phyloP scores from a whole-genome alignment of 2,888 invertebrate species.

The Nephrotoma guestfalica region DNA sequence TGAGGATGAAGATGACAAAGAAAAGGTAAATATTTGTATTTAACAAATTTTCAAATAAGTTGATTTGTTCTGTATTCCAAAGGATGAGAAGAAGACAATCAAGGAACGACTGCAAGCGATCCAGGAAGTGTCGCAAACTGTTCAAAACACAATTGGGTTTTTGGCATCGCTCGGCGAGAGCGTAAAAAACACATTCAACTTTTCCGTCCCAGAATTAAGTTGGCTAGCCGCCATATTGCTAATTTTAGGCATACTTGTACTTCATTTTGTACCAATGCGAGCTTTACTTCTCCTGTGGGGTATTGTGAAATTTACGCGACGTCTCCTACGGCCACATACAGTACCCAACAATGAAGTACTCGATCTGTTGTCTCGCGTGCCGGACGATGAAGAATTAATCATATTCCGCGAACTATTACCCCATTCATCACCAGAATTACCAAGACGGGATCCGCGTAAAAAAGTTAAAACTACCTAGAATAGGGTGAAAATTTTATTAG shows the following conservation, averaged over 20 bases:
- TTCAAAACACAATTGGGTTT: conserved; percentile 90
- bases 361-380: conserved; percentile 87
- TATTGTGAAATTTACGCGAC: conserved; percentile 87
- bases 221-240: conserved; percentile 76
- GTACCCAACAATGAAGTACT: conserved; percentile 95
- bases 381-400: conserved; percentile 75
- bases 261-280: conserved; percentile 80
- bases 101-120: conserved; percentile 89
- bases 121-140: conserved; percentile 92
- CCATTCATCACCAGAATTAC: conserved; percentile 9
- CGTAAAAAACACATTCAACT: conserved; percentile 91
- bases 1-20: conserved; percentile 83
- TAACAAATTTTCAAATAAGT: neutral
- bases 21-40: conserved; percentile 37
- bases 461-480: conserved; percentile 10
- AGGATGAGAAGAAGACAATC: conserved; percentile 85
- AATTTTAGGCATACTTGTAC: conserved; percentile 53
- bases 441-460: conserved; percentile 10
- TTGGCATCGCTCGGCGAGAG: conserved; percentile 88
- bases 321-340: conserved; percentile 81
- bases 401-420: conserved; percentile 10
- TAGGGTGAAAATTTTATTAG: neutral
- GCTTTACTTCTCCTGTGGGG: conserved; percentile 90
- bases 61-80: neutral
- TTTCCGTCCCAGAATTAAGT: conserved; percentile 92